phyloP scores from a whole-genome alignment of 2,113 vertebrate species.

The Eptesicus fuscus region DNA sequence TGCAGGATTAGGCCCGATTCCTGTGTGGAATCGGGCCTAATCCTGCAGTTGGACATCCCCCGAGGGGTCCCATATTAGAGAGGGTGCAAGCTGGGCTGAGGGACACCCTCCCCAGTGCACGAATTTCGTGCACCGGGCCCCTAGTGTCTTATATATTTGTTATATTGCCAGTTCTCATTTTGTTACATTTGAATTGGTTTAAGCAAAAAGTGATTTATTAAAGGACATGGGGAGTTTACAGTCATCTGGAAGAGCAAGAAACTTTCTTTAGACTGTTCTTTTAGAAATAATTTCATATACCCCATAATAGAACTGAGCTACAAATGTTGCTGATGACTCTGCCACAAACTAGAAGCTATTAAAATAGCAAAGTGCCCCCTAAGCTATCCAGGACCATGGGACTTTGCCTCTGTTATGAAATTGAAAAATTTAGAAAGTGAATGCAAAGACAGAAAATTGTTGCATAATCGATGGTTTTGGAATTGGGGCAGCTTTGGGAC shows the following conservation, averaged over 20 bases:
- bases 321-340: not conserved
- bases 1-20: too few species aligned
- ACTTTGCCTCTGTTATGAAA: not conserved
- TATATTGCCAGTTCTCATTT: not conserved
- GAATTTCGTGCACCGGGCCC: too few species aligned
- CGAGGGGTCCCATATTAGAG: too few species aligned
- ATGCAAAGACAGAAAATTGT: not conserved
- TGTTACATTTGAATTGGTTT: not conserved
- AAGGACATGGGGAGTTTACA: not conserved
- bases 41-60: too few species aligned
- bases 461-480: not conserved
- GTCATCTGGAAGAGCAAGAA: not conserved
- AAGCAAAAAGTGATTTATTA: not conserved
- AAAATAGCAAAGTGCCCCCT: not conserved
- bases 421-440: not conserved
- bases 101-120: too few species aligned
- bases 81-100: too few species aligned
- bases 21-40: too few species aligned
- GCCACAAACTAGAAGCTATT: not conserved
- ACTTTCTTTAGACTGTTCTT: not conserved
- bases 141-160: not conserved
- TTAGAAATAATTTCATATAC: not conserved
- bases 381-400: not conserved
- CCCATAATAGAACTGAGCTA: not conserved
- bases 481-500: not conserved